Conservation (phyloP, 2,888 invertebrate species). For the Lypha dubia region DNA sequence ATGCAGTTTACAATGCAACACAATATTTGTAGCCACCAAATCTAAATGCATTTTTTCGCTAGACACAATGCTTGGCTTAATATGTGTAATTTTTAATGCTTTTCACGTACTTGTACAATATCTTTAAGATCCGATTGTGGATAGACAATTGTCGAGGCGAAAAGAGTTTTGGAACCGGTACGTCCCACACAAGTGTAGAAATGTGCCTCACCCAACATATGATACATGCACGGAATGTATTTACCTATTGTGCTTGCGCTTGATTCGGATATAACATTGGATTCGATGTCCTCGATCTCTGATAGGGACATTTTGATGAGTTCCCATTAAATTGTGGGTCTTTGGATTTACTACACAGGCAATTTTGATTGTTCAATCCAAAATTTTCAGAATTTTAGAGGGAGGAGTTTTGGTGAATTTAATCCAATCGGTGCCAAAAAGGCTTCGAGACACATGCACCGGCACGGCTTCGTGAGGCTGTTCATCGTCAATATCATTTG, state of each 20-base stretch:
- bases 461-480: not conserved
- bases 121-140: constrained; percentile 78
- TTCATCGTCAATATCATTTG: constrained; percentile 74
- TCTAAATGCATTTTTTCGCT: constrained; percentile 85
- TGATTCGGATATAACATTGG: constrained; percentile 85
- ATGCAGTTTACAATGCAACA: constrained; percentile 88
- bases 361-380: constrained; percentile 87
- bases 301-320: constrained; percentile 87
- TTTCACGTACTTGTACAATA: constrained; percentile 82
- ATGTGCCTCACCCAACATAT: constrained; percentile 86
- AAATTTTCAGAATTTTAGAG: constrained; percentile 83
- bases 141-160: constrained; percentile 86
- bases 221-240: constrained; percentile 88
- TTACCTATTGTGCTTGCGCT: constrained; percentile 85
- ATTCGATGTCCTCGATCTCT: constrained; percentile 86
- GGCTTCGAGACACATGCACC: constrained; percentile 51
- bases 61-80: constrained; percentile 85
- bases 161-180: constrained; percentile 85
- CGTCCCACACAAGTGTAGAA: constrained; percentile 91
- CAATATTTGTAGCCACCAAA: constrained; percentile 85
- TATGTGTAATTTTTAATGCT: constrained; percentile 83
- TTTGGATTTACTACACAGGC: constrained; percentile 90
- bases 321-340: constrained; percentile 92
- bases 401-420: constrained; percentile 85
- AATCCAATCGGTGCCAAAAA: constrained; percentile 79